These are phyloP conservation scores for Leptopilina drosophilae DNA, from an alignment of 2,888 invertebrate genomes.

Conservation along the genomic window DNA sequence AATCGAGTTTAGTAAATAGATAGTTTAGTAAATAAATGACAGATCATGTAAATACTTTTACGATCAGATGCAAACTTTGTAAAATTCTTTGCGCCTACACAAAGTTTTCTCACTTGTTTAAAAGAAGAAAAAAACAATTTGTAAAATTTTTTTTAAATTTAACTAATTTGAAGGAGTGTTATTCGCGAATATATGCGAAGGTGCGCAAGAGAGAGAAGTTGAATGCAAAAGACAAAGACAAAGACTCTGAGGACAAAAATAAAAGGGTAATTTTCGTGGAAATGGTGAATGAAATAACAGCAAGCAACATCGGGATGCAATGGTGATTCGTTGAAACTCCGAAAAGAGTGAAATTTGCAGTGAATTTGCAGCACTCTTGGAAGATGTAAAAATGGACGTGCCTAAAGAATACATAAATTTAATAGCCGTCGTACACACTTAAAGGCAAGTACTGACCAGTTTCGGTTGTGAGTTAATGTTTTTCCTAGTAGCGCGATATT, in stretches of 20 bases:
- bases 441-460: conserved; percentile 54
- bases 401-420: conserved; percentile 56
- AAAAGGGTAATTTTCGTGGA: neutral
- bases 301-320: conserved; percentile 10
- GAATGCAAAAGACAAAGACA: neutral
- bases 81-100: too few relatives aligned
- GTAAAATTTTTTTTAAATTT: too few relatives aligned
- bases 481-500: conserved; percentile 67
- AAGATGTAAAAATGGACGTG: conserved; percentile 42
- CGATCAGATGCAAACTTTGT: too few relatives aligned
- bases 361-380: conserved; percentile 25
- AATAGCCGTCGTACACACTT: conserved; percentile 34
- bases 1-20: too few relatives aligned
- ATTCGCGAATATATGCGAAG: too few relatives aligned
- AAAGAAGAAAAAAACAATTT: too few relatives aligned
- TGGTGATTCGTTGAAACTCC: conserved; percentile 20
- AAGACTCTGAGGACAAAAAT: neutral
- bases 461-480: conserved; percentile 65
- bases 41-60: too few relatives aligned
- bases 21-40: too few relatives aligned
- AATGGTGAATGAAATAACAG: conserved; percentile 25
- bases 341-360: conserved; percentile 38
- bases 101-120: too few relatives aligned
- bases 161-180: too few relatives aligned
- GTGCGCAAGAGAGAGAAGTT: too few relatives aligned